Evolutionary conservation across 2,888 invertebrate genomes (phyloP).

Genomic region (Minunthozetes semirufus): DNA sequence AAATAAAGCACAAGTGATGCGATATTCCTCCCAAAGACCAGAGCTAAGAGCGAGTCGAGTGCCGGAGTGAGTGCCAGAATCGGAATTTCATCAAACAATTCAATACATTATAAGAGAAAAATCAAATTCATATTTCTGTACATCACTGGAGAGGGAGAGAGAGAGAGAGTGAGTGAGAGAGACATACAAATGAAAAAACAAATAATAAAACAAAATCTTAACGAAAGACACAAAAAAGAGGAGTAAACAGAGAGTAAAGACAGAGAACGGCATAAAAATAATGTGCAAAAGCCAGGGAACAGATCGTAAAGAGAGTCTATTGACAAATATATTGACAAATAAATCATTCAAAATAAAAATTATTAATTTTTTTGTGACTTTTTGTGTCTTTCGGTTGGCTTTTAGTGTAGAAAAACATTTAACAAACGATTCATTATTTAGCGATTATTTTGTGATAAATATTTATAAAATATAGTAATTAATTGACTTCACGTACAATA

Average conservation of each 20-base stretch:
- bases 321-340: neutral
- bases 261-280: neutral
- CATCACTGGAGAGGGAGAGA: neutral
- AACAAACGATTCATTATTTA: conserved; percentile 5
- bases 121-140: conserved; percentile 17
- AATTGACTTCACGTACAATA: conserved; percentile 17
- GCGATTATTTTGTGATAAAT: conserved; percentile 6
- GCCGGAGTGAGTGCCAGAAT: neutral
- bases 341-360: conserved; percentile 1
- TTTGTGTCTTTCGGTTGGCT: neutral
- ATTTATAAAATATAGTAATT: conserved; percentile 1
- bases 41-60: neutral
- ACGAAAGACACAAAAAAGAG: neutral
- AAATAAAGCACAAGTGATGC: neutral
- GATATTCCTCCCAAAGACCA: neutral
- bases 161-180: too few species aligned
- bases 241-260: neutral
- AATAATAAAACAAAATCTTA: neutral
- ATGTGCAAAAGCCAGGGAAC: neutral
- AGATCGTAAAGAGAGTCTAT: neutral
- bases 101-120: conserved; percentile 10
- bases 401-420: neutral
- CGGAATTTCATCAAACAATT: conserved; percentile 22
- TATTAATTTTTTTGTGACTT: neutral
- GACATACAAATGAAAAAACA: neutral